A percentile compares a stretch with the other conserved stretches of the same genome.
These are phyloP conservation scores for Campoletis raptor DNA, from an alignment of 2,888 invertebrate species.

Conservation along the genomic window DNA sequence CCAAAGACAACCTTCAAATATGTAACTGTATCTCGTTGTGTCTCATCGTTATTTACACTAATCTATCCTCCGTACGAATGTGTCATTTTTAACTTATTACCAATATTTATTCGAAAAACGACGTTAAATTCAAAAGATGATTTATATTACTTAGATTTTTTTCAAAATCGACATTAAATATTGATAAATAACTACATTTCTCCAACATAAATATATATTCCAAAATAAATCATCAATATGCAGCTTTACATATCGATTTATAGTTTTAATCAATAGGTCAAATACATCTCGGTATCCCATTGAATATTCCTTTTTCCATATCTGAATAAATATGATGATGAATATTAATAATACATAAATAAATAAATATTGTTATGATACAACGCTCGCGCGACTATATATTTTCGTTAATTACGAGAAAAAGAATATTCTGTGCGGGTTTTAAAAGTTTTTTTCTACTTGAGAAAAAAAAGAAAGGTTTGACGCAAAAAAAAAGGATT, in stretches of 20 bases:
- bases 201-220: not conserved
- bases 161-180: not conserved
- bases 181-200: not conserved
- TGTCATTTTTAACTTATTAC: not conserved
- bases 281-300: not conserved
- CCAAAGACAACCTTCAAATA: slow-evolving; percentile 3
- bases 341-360: not conserved
- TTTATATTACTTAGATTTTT: not conserved
- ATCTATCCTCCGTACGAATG: not conserved
- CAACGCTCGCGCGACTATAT: not conserved
- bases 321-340: not conserved
- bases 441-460: not conserved
- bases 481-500: not conserved
- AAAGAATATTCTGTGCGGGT: not conserved
- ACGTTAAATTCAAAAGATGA: not conserved
- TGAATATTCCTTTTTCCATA: not conserved
- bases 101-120: not conserved
- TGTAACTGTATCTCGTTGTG: not conserved
- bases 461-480: not conserved
- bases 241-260: not conserved
- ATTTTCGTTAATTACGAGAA: not conserved
- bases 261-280: not conserved
- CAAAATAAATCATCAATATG: not conserved
- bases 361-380: not conserved
- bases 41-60: not conserved